These are phyloP conservation scores for Drosophila sechellia DNA, from an alignment of 1,140 invertebrate species.

Conservation along the genomic window DNA sequence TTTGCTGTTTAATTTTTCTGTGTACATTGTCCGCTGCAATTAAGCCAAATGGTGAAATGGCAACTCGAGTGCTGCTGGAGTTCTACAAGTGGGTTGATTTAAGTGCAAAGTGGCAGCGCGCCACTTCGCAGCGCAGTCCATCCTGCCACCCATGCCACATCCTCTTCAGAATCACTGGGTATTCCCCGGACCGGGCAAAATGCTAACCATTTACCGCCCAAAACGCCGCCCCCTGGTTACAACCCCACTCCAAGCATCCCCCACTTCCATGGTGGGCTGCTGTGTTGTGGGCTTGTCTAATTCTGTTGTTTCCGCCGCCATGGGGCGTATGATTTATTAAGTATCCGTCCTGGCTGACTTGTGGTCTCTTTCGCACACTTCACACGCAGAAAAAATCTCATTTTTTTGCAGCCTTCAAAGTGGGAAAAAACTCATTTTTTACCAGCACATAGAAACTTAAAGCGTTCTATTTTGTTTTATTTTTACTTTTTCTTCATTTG, in stretches of 20 bases:
- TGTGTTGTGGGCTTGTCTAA: constrained; percentile 52
- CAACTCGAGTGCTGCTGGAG: constrained; percentile 62
- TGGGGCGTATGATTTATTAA: constrained; percentile 78
- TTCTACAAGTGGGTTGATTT: constrained; percentile 70
- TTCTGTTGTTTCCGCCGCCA: constrained; percentile 29
- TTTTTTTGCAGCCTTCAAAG: not conserved
- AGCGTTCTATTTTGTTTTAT: too few relatives aligned
- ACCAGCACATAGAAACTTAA: not conserved
- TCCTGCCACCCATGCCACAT: not conserved
- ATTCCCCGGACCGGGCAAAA: constrained; percentile 39
- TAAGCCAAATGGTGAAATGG: constrained; percentile 73
- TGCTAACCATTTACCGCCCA: constrained; percentile 65
- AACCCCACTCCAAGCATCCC: too few relatives aligned
- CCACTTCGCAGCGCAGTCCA: constrained; percentile 27
- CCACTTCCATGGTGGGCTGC: too few relatives aligned
- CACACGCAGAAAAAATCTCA: constrained; percentile 7
- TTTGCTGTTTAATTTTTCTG: constrained; percentile 25
- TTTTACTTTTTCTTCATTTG: too few relatives aligned
- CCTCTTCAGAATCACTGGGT: constrained; percentile 14
- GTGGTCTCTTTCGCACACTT: constrained; percentile 18
- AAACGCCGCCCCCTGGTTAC: constrained; percentile 9
- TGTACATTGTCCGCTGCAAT: constrained; percentile 63
- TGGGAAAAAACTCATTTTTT: not conserved
- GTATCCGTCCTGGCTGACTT: constrained; percentile 60
- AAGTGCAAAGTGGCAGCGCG: constrained; percentile 65